Evolutionary conservation across 2,888 invertebrate genomes (phyloP), one percentile per base, ranked within the genome.

Genomic region (Phania funesta): DNA sequence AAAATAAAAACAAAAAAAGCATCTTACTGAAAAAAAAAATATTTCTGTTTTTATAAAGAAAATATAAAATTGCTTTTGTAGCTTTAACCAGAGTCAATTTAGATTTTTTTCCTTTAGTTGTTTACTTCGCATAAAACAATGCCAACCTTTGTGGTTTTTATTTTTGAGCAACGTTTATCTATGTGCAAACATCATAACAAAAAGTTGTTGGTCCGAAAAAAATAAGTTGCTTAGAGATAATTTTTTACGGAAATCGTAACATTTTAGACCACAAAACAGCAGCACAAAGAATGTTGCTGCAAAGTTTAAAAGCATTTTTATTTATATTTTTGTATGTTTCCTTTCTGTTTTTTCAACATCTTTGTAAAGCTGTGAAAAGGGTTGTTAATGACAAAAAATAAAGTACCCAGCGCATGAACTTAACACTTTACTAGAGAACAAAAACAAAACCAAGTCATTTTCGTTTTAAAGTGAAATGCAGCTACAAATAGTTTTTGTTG

Each of bases 211-310:
- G 18, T 58, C 24, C 4, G 26, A 58, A 18, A 56, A 38, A 58
- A 68, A n/a, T n/a, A 52, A 46, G 26, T 22, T 44, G 35, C 58
- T 65, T 52, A 48, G 48, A 46, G 65, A 71, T 65, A 71, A 60
- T 58, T 74, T 62, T 67, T 32, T 60, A 16, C 71, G 75, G 71
- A 76, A 80, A 71, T 71, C 44, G 58, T 46, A 46, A 44, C 44
- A 58, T 67, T 87, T 86, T 62, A 79, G 85, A 6, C 83, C 84
- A 70, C 67, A 75, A 11, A 84, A 85, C 24, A 38, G 8, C 13
- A 24, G n/a, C n/a, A 79, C 84, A 52, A 62, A 84, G 24, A 73
- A 83, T 46, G 13, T 85, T 22, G 79, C 82, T 18, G 81, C 83
- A 1, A 82, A 87, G 85, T 46, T 84, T 77, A 20, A 77, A 80